Evolutionary conservation across 2,888 invertebrate species (phyloP).

Genomic region (Sinelater perroti): DNA sequence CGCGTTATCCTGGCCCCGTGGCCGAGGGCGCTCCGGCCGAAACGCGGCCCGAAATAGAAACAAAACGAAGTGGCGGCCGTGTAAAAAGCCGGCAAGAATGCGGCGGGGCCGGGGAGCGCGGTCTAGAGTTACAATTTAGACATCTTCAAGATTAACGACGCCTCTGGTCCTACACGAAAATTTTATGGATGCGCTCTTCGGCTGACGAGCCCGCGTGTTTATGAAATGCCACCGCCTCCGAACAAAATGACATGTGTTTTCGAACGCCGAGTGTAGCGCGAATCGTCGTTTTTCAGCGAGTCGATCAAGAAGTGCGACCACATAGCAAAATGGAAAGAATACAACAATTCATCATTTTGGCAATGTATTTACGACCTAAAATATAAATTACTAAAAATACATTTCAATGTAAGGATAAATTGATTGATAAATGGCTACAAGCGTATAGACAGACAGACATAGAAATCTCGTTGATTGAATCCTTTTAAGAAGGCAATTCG

Average conservation of each 20-base stretch:
- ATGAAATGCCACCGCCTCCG: slow-evolving; percentile 34
- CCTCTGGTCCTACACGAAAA: slow-evolving; percentile 44
- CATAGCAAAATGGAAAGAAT: too few species aligned
- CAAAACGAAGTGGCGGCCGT: slow-evolving; percentile 24
- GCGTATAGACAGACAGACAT: too few species aligned
- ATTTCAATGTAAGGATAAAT: too few species aligned
- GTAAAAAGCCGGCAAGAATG: slow-evolving; percentile 35
- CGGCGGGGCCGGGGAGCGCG: slow-evolving; percentile 44
- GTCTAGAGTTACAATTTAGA: slow-evolving; percentile 52
- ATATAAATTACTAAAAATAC: too few species aligned
- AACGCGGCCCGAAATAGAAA: slow-evolving; percentile 32
- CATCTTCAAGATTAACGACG: slow-evolving; percentile 53
- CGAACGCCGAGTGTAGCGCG: slow-evolving; percentile 17
- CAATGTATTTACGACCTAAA: too few species aligned
- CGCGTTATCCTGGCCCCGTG: slow-evolving; percentile 10
- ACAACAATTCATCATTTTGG: too few species aligned
- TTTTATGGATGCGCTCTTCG: slow-evolving; percentile 43
- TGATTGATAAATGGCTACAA: too few species aligned
- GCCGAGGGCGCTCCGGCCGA: background rate
- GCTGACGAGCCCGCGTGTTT: slow-evolving; percentile 34
- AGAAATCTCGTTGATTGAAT: too few species aligned
- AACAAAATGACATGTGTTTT: slow-evolving; percentile 38
- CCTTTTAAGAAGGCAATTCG: too few species aligned
- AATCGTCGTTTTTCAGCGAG: slow-evolving; percentile 12
- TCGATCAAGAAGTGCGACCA: too few species aligned